These are phyloP conservation scores for Gastrophryne carolinensis DNA, from an alignment of 2,797 vertebrate species.

Conservation along the genomic window DNA sequence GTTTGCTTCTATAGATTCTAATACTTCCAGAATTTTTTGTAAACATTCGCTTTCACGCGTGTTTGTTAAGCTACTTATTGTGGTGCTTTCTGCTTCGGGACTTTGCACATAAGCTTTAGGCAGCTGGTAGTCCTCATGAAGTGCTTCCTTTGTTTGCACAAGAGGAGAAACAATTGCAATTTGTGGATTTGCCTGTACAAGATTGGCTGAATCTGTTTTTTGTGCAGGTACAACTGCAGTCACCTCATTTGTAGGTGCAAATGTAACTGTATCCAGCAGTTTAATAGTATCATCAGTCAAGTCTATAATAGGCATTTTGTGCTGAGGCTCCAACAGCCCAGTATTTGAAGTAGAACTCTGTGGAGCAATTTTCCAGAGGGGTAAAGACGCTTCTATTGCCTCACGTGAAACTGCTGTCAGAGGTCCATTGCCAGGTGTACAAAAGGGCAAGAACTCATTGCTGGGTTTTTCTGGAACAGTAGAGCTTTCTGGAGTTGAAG, in stretches of 20 bases:
- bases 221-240: slow-evolving; percentile 47
- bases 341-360: background rate
- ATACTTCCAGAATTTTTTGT: background rate
- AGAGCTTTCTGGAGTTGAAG: background rate
- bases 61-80: slow-evolving; percentile 33
- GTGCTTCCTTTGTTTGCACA: slow-evolving; percentile 59
- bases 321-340: background rate
- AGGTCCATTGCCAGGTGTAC: background rate
- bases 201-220: slow-evolving; percentile 56
- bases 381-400: slow-evolving; percentile 64
- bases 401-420: slow-evolving; percentile 51
- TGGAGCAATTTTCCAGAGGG: slow-evolving; percentile 59
- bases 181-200: slow-evolving; percentile 64
- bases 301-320: background rate
- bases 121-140: background rate
- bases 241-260: background rate
- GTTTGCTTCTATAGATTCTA: background rate
- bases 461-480: background rate
- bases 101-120: slow-evolving; percentile 39
- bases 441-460: background rate
- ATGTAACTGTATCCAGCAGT: background rate
- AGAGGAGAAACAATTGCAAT: slow-evolving; percentile 73
- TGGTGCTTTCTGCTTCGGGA: slow-evolving; percentile 53
- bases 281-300: background rate
- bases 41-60: background rate